Evolutionary conservation across 2,888 invertebrate genomes (phyloP), one percentile per base, ranked within the genome.

Genomic region (Eudasyphora cyanicolor): DNA sequence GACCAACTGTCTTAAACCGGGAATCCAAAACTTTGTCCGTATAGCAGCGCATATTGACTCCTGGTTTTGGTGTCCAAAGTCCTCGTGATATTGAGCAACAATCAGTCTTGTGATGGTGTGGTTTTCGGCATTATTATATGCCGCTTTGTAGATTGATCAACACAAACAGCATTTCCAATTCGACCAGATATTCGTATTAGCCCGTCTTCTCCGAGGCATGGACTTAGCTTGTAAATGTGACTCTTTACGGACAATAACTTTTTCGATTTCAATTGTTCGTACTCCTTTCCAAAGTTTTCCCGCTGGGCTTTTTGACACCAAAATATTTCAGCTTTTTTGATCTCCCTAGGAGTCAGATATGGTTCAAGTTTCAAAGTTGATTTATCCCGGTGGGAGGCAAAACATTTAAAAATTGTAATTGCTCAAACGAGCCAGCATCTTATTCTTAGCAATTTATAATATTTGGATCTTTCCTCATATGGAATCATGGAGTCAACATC

Each of bases 1-100:
- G 19, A 84, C 76, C 5, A 84, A 2, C 10, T 60, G 60, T n/a
- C 60, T 27, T n/a, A 60, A 21, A 62, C 76, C 17, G 5, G 78
- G 76, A 29, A 85, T 71, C 83, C 85, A 85, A 77, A 78, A 82
- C 19, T 79, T 79, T 3, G 12, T 0, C 10, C 78, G 32, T n/a
- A 69, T 35, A 17, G 62, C 67, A 19, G 64, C 64, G 24, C 60
- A 51, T 0, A 73, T 24, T 10, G 79, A 49, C 24, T 74, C 79
- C 6, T 69, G 57, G 32, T 74, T 79, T 57, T 80, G 80, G n/a
- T 79, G 80, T 1, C 45, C 42, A 24, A 71, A 76, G 21, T 71
- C 32, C 8, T 76, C 60, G 62, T 81, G 71, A 19, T 76, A 76
- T 21, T 62, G 49, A 8, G n/a, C 62, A 14, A 75, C 38, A 17